A percentile compares a stretch with the other conserved stretches of the same genome.
Evolutionary conservation across 2,797 vertebrate genomes (phyloP).

Genomic region (Borostomias antarcticus): DNA sequence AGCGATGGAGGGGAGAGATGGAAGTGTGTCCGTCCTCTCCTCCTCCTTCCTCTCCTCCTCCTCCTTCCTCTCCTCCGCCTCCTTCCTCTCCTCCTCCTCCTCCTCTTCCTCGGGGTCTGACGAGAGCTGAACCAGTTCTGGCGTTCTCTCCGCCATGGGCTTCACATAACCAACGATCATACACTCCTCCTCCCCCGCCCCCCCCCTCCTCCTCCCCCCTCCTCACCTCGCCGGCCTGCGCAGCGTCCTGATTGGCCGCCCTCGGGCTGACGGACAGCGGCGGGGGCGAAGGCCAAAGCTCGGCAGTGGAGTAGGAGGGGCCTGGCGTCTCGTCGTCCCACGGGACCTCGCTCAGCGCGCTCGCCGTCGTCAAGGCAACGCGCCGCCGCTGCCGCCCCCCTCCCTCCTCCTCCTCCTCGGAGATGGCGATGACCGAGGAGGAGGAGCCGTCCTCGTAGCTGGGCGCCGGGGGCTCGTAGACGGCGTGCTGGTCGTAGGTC

Average conservation of each 20-base stretch:
- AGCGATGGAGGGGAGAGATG: no score
- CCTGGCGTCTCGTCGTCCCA: conserved; percentile 94
- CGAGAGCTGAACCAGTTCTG: conserved; percentile 90
- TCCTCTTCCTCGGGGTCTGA: conserved; percentile 85
- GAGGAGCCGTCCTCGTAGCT: conserved; percentile 71
- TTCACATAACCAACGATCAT: conserved; percentile 91
- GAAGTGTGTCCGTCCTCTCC: no score
- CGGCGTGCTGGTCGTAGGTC: conserved; percentile 84
- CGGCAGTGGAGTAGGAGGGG: conserved; percentile 85
- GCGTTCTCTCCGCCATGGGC: conserved; percentile 88
- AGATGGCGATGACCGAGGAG: conserved; percentile 89
- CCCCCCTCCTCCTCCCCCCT: background rate
- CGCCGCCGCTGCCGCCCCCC: conserved; percentile 28
- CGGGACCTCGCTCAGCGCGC: conserved; percentile 68
- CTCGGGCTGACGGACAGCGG: conserved; percentile 66
- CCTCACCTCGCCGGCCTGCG: background rate
- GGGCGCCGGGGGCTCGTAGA: conserved; percentile 83
- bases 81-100: conserved; percentile 46
- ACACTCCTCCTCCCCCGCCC: conserved; percentile 78
- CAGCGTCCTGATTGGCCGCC: conserved; percentile 15
- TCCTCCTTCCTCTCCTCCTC: background rate
- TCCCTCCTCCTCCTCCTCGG: conserved; percentile 38
- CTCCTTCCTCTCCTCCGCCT: background rate
- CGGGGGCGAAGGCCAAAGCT: conserved; percentile 65
- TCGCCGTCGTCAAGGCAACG: conserved; percentile 42